A percentile compares a stretch with the other conserved stretches of the same genome.
Evolutionary conservation across 2,888 invertebrate species (phyloP).

Genomic region (Bellardia pandia): DNA sequence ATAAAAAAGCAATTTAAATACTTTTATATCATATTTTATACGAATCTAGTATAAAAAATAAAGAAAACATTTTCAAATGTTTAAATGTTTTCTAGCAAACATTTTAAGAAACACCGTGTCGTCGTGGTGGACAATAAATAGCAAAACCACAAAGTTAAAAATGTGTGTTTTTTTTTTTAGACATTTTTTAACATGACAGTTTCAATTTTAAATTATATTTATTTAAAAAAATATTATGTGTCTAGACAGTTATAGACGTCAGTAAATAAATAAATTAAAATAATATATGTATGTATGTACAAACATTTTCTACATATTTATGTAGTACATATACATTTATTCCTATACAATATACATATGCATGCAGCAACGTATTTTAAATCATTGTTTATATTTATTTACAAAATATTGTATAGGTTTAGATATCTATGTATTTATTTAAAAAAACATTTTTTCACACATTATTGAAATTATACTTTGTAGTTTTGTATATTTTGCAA

Average conservation of each 20-base stretch:
- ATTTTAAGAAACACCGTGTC: neutral
- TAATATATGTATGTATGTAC: neutral
- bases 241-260: conserved; percentile 69
- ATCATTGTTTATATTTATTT: conserved; percentile 32
- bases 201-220: conserved; percentile 57
- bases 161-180: conserved; percentile 30
- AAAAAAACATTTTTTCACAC: too few species aligned
- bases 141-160: conserved; percentile 6
- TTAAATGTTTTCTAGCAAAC: conserved; percentile 52
- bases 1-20: neutral
- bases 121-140: neutral
- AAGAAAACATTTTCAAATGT: conserved; percentile 26
- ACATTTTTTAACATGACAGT: conserved; percentile 68
- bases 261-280: conserved; percentile 56
- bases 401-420: neutral
- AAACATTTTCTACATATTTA: neutral
- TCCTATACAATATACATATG: neutral
- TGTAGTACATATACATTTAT: neutral
- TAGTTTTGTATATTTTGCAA: neutral
- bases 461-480: neutral
- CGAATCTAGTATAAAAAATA: conserved; percentile 11
- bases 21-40: neutral
- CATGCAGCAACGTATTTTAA: neutral
- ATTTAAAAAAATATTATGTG: conserved; percentile 57
- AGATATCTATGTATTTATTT: too few species aligned